Evolutionary conservation across 2,888 invertebrate species (phyloP), one percentile per base, ranked within the genome.

Genomic region (Mesochorus sp.): DNA sequence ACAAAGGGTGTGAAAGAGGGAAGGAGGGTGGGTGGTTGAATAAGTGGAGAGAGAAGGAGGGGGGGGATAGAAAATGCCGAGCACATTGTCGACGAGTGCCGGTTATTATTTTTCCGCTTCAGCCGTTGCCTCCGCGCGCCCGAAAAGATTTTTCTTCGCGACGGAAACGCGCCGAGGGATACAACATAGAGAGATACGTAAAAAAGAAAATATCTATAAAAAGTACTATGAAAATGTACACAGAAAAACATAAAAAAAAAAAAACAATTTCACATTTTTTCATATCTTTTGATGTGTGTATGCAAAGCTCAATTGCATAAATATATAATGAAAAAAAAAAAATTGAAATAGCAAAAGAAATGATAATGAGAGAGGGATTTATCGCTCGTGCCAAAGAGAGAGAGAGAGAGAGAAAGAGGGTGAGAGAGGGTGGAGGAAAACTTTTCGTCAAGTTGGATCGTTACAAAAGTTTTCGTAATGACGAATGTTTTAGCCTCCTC

Each of bases 21-120:
- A 37, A 31, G 10, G 14, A 3, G 3, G 19, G 28, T 31, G 55
- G 24, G 12, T n/a, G 21, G 24, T 28, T 12, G 44, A 21, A 24
- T 17, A 59, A 21, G 59, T 6, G 24, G 55, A 51, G 3, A 42
- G 34, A 24, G 10, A 51, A 49, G 44, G 49, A 44, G 24, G 72
- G 31, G 24, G 19, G 59, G 47, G 34, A 66, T n/a, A n/a, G n/a
- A 71, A 59, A 66, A 66, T 59, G 34, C 44, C 28, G 12, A 57
- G 57, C 42, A 59, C 49, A 71, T 28, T 53, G 67, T 66, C 59
- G 57, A 73, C 55, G 72, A 64, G 47, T 28, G 55, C 34, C 42
- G 64, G 70, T 76, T 76, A 71, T 76, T 76, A 71, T 76, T 76
- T 76, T 71, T 71, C 57, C 66, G 71, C 71, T 71, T 59, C 39